phyloP scores from a whole-genome alignment of 2,888 invertebrate genomes.

The Caenorhabditis virilis region DNA sequence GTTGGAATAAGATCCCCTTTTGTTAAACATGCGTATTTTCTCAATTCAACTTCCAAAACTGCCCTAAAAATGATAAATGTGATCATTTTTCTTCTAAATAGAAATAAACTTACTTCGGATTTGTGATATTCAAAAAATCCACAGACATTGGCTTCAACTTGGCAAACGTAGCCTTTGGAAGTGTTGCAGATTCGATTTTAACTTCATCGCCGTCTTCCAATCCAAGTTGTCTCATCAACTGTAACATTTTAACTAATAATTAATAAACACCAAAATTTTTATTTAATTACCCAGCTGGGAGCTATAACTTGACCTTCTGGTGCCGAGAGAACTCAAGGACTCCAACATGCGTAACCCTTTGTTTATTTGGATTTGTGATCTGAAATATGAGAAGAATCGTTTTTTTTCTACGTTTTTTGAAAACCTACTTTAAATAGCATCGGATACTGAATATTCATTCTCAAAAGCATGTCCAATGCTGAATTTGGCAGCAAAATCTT shows the following conservation, averaged over 20 bases:
- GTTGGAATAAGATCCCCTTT: constrained; percentile 96
- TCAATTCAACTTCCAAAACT: constrained; percentile 84
- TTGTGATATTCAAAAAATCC: constrained; percentile 95
- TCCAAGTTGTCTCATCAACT: constrained; percentile 94
- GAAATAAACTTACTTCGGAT: constrained; percentile 77
- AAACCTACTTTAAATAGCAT: constrained; percentile 88
- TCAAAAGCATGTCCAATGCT: constrained; percentile 66
- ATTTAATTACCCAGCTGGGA: constrained; percentile 86
- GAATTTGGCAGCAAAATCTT: constrained; percentile 65
- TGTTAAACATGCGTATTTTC: constrained; percentile 95
- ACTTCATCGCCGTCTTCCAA: constrained; percentile 86
- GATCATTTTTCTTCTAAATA: not conserved
- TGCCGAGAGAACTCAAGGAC: constrained; percentile 93
- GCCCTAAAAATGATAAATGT: constrained; percentile 40
- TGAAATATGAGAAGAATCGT: not conserved
- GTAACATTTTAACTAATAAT: no score
- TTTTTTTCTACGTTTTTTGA: not conserved
- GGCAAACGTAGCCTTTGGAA: constrained; percentile 93
- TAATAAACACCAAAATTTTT: no score
- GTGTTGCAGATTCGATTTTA: constrained; percentile 86
- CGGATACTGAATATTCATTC: constrained; percentile 93
- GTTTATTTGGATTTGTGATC: constrained; percentile 83
- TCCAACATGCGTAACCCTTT: constrained; percentile 84
- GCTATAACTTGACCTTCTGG: constrained; percentile 96
- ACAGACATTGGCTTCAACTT: constrained; percentile 94